These are phyloP conservation scores for Eilema sororculum DNA, from an alignment of 2,888 invertebrate genomes.

Conservation along the genomic window DNA sequence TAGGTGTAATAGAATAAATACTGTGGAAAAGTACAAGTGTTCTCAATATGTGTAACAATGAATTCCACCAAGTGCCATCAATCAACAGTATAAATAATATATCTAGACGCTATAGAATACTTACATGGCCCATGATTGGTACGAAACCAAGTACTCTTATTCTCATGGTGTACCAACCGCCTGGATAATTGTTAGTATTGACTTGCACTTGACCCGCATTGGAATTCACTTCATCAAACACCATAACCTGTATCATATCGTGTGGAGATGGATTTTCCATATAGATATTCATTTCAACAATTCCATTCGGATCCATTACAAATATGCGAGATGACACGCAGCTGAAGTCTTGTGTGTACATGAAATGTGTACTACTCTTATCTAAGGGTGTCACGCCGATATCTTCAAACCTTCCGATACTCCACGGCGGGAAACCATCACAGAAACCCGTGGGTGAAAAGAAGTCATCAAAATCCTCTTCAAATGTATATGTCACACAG, in stretches of 20 bases:
- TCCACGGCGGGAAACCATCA: neutral
- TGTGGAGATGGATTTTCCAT: neutral
- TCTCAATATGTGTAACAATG: too few species aligned
- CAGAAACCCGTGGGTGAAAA: slow-evolving; percentile 56
- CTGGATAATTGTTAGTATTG: neutral
- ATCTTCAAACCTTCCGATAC: neutral
- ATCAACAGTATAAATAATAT: too few species aligned
- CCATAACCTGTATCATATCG: neutral
- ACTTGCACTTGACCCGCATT: neutral
- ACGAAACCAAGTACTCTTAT: neutral
- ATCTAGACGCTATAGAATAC: too few species aligned
- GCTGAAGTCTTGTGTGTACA: neutral
- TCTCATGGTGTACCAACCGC: neutral
- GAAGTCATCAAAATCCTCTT: slow-evolving; percentile 50
- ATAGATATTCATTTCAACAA: slow-evolving; percentile 8
- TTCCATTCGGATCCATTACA: neutral
- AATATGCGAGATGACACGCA: neutral
- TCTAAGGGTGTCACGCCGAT: neutral
- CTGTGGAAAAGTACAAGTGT: too few species aligned
- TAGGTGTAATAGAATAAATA: too few species aligned
- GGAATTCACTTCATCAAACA: neutral
- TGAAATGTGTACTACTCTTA: neutral
- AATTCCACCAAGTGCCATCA: too few species aligned
- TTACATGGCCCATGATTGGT: neutral
- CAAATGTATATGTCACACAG: slow-evolving; percentile 63